Conservation (phyloP, 2,113 vertebrate species). For the Chaetorhynchus papuensis region DNA sequence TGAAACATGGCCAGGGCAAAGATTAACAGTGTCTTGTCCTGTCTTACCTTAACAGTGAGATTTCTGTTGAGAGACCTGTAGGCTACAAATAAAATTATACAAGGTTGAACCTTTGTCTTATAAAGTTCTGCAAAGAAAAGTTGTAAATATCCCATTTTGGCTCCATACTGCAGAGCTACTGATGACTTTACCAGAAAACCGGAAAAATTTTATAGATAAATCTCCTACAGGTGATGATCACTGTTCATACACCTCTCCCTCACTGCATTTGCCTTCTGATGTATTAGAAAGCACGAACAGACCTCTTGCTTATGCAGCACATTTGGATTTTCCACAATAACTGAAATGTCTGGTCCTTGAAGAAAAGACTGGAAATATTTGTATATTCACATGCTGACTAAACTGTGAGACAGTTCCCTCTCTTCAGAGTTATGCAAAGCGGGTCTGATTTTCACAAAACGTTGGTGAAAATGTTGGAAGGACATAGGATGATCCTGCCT, state of each 20-base stretch:
- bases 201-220: background rate
- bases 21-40: background rate
- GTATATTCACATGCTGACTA: background rate
- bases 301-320: background rate
- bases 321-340: background rate
- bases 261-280: background rate
- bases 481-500: background rate
- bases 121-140: background rate
- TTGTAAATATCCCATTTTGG: accelerated
- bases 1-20: background rate
- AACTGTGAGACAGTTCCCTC: background rate
- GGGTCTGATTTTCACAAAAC: background rate
- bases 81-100: background rate
- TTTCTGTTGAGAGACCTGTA: background rate
- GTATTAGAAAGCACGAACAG: background rate
- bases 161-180: background rate
- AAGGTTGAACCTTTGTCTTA: background rate
- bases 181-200: background rate
- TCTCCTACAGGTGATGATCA: background rate
- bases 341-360: background rate
- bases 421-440: background rate
- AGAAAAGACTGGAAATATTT: background rate
- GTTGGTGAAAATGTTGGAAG: background rate
- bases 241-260: background rate
- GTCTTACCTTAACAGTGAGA: background rate